Evolutionary conservation across 2,888 invertebrate species (phyloP).

Genomic region (Hydropsyche betteni): DNA sequence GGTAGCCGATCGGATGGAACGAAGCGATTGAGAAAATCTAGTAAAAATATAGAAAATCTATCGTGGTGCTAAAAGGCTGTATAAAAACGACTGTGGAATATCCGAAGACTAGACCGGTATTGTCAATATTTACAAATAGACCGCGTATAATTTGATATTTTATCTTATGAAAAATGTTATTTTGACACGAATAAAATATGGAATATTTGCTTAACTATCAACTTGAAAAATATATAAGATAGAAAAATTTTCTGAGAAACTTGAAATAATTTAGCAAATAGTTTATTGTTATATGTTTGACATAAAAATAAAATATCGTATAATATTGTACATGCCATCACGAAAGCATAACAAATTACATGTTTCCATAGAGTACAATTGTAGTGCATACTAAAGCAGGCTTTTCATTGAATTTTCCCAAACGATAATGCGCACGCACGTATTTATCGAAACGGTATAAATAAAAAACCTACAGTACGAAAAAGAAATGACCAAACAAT

Average conservation of each 20-base stretch:
- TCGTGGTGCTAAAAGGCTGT: neutral
- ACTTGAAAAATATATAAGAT: no score
- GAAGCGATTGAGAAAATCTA: slow-evolving; percentile 6
- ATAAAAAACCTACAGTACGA: neutral
- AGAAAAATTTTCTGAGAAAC: no score
- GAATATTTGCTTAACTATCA: no score
- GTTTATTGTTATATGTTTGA: no score
- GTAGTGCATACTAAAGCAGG: neutral
- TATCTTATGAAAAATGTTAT: neutral
- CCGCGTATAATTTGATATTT: neutral
- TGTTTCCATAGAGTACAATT: no score
- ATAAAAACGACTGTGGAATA: neutral
- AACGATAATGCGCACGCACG: slow-evolving; percentile 26
- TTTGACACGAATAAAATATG: no score
- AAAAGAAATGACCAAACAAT: slow-evolving; percentile 40
- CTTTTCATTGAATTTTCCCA: neutral
- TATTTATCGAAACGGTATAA: neutral
- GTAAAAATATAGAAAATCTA: neutral
- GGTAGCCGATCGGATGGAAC: slow-evolving; percentile 39
- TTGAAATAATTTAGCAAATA: neutral
- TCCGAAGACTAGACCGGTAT: neutral
- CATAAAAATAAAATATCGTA: no score
- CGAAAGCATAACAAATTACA: no score
- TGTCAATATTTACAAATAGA: slow-evolving; percentile 11
- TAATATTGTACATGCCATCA: no score